Percentiles rank a stretch among this genome's conserved stretches.
Evolutionary conservation across 1,140 invertebrate genomes (phyloP).

Genomic region (Saccostrea cuccullata): DNA sequence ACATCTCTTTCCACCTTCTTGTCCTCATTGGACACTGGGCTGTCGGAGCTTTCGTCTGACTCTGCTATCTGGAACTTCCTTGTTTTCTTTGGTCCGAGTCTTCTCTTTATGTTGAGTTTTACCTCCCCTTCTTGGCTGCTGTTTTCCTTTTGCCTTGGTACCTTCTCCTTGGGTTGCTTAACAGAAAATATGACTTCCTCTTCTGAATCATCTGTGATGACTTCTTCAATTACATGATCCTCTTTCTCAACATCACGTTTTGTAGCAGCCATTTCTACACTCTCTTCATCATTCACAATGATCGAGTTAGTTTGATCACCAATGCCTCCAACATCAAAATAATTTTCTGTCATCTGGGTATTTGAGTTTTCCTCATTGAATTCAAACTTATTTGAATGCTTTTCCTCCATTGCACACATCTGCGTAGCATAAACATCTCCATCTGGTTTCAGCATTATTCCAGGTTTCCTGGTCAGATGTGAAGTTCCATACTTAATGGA

Average conservation of each 20-base stretch:
- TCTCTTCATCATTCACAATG: not conserved
- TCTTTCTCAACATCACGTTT: not conserved
- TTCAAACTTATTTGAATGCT: constrained; percentile 14
- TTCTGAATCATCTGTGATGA: not conserved
- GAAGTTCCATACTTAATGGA: not conserved
- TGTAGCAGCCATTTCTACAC: not conserved
- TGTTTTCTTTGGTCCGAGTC: not conserved
- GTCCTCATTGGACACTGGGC: not conserved
- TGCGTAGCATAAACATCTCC: constrained; percentile 45
- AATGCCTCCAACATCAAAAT: constrained; percentile 8
- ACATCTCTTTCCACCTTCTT: not conserved
- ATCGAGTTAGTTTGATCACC: not conserved
- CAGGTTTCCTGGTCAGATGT: not conserved
- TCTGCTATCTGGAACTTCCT: not conserved
- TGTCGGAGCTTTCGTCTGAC: not conserved
- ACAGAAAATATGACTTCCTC: not conserved
- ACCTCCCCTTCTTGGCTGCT: not conserved
- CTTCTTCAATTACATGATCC: not conserved
- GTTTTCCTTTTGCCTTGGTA: not conserved
- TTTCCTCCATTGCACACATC: constrained; percentile 33
- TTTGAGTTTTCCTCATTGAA: not conserved
- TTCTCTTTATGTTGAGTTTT: constrained; percentile 16
- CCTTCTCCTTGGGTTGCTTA: not conserved
- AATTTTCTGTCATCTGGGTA: not conserved
- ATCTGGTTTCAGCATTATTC: constrained; percentile 34